Evolutionary conservation across 1,140 invertebrate genomes (phyloP).

Genomic region (Temnothorax curvispinosus): DNA sequence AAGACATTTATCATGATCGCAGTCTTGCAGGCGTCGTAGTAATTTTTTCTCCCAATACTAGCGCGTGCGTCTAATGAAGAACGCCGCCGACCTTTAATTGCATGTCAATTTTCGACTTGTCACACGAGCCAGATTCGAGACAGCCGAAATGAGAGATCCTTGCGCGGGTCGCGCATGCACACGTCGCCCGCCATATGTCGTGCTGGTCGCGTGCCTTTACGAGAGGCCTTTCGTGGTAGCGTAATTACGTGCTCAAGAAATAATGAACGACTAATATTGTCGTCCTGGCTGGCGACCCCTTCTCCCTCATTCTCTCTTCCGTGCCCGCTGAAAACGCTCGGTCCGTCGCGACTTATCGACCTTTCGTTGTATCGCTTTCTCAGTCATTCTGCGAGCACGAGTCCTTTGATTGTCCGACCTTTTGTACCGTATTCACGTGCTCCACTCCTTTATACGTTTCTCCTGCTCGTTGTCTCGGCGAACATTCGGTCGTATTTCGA

Average conservation of each 20-base stretch:
- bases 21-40: background rate
- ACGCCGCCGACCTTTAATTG: constrained; percentile 30
- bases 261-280: constrained; percentile 84
- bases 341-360: constrained; percentile 81
- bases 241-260: constrained; percentile 80
- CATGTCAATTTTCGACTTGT: constrained; percentile 40
- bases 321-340: constrained; percentile 21
- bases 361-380: constrained; percentile 80
- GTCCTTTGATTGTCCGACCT: constrained; percentile 74
- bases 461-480: constrained; percentile 58
- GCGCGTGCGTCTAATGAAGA: background rate
- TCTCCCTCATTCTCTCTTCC: constrained; percentile 17
- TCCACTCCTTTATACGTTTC: constrained; percentile 57
- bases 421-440: constrained; percentile 38
- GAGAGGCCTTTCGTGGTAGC: constrained; percentile 76
- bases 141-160: constrained; percentile 50
- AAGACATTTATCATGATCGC: background rate
- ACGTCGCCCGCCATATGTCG: constrained; percentile 80
- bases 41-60: background rate
- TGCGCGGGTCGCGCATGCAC: constrained; percentile 50
- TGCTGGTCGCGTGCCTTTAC: constrained; percentile 82
- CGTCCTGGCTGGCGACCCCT: constrained; percentile 63
- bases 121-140: constrained; percentile 47
- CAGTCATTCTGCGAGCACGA: constrained; percentile 67
- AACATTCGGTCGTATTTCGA: constrained; percentile 63